Base-by-base conservation (phyloP, 1,140 invertebrate genomes). In the Ceratoteleas bidentatus region DNA sequence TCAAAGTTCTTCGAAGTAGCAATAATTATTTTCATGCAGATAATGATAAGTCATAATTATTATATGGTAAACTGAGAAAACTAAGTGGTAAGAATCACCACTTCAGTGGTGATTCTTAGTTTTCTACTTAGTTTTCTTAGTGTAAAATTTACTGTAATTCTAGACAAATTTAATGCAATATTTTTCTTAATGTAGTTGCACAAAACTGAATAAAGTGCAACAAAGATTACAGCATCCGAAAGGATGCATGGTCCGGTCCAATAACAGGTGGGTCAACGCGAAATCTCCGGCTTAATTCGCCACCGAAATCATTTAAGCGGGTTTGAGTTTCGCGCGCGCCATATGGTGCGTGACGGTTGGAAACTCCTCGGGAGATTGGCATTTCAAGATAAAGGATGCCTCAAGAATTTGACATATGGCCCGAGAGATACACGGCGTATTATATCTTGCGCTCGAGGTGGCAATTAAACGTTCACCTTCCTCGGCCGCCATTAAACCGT, bases 211-310 rank as follows among this genome's bases (percentile, higher is more conserved):
- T 1, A 24, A 24, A 24, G 24, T 24, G 24, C 24, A 24, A 1
- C 1, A 24, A 24, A 24, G 4, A 4, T 24, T 24, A 24, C 43
- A 45, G 43, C 57, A 73, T 60, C 47, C 58, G 14, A 0, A 10
- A 40, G 36, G 10, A 40, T 40, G 11, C 10, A 45, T 33, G 45
- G 34, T 8, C 45, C 10, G 33, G 24, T n/a, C 45, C 34, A 78
- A 69, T 83, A 83, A 86, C 87, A 88, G 86, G 86, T 88, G 77
- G 61, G 86, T 87, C 79, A 84, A 80, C 78, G 85, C 72, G 75
- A 84, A 86, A 85, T 88, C 73, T 86, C 58, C 72, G 65, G 43
- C 56, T 66, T 65, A 61, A 79, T 85, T 76, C 54, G 61, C 66
- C 69, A 58, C 24, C 45, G 66, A 57, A 65, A 84, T 77, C 74